These are phyloP conservation scores for Copidosoma aretas DNA, from an alignment of 2,888 invertebrate species.

Conservation along the genomic window DNA sequence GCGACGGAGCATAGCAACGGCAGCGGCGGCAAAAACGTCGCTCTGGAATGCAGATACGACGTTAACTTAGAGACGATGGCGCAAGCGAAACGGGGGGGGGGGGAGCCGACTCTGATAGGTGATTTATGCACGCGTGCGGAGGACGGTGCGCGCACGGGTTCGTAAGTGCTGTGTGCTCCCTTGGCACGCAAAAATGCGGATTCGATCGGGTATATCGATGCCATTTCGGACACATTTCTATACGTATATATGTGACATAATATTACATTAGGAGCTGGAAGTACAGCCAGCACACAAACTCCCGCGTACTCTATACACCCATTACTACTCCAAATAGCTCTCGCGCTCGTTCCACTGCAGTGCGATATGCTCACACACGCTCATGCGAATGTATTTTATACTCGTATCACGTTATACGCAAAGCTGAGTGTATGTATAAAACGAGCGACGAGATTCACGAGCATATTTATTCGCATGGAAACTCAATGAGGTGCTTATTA, in stretches of 20 bases:
- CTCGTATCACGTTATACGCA: too few relatives aligned
- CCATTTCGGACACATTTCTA: too few relatives aligned
- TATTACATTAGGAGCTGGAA: too few relatives aligned
- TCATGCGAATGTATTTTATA: too few relatives aligned
- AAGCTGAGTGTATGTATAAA: too few relatives aligned
- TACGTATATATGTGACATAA: too few relatives aligned
- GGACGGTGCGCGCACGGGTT: too few relatives aligned
- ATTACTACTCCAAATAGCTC: too few relatives aligned
- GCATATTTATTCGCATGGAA: slow-evolving; percentile 12
- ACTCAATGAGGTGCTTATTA: slow-evolving; percentile 6
- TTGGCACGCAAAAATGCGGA: not conserved
- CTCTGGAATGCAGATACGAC: slow-evolving; percentile 18
- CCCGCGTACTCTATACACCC: too few relatives aligned
- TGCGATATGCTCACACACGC: not conserved
- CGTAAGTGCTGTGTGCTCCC: too few relatives aligned
- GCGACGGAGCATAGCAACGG: too few relatives aligned
- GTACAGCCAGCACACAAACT: too few relatives aligned
- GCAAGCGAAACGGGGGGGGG: not conserved
- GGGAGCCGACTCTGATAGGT: not conserved
- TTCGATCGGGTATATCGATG: not conserved
- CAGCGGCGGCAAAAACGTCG: slow-evolving; percentile 18
- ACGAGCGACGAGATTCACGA: slow-evolving; percentile 15
- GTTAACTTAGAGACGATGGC: not conserved
- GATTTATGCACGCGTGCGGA: not conserved
- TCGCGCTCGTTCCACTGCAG: not conserved